Evolutionary conservation across 1,140 invertebrate genomes (phyloP).

Genomic region (Nomia melanderi): DNA sequence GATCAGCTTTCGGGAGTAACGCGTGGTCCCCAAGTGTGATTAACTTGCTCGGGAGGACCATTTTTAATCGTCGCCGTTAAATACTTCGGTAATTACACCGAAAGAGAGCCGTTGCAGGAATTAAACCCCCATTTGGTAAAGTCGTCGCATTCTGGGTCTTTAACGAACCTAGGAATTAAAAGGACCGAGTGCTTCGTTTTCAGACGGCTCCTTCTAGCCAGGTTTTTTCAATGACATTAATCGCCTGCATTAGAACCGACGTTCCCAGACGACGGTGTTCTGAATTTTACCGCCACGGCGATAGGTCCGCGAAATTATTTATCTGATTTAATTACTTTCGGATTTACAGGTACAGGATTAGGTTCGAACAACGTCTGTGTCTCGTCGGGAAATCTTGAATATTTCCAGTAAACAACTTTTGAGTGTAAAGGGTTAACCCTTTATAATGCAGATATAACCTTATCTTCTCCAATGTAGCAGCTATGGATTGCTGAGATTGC

Average conservation of each 20-base stretch:
- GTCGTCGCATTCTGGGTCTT: conserved; percentile 50
- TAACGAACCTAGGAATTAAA: neutral
- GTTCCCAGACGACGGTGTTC: neutral
- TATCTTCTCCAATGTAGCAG: no score
- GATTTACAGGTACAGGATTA: no score
- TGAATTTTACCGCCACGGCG: no score
- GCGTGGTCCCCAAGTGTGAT: conserved; percentile 58
- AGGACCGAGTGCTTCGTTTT: neutral
- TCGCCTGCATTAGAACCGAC: neutral
- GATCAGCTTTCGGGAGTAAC: neutral
- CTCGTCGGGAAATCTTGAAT: no score
- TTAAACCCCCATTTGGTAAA: conserved; percentile 63
- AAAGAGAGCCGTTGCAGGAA: conserved; percentile 43
- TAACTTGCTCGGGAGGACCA: conserved; percentile 37
- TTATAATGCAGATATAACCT: no score
- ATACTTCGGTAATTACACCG: conserved; percentile 63
- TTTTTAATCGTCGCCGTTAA: conserved; percentile 24
- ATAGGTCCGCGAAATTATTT: no score
- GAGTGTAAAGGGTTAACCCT: no score
- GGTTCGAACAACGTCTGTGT: no score
- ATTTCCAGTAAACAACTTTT: no score
- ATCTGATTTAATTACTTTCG: no score
- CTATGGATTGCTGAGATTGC: no score
- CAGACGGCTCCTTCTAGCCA: conserved; percentile 13
- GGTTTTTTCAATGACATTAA: neutral